phyloP scores from a whole-genome alignment of 2,113 vertebrate genomes.

The Dendrocopos noguchii region DNA sequence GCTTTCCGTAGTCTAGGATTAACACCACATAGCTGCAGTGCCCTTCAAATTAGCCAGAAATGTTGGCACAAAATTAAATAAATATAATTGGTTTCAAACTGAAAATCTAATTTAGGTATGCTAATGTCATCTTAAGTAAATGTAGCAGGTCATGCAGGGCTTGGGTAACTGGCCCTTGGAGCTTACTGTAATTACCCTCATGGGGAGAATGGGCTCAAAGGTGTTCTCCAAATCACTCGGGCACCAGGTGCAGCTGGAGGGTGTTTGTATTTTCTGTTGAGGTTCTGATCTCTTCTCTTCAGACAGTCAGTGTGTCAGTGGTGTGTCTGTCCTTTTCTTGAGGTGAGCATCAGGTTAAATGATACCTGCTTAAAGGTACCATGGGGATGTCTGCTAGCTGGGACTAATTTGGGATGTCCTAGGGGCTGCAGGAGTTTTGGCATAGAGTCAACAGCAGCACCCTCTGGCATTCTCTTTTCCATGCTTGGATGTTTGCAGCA shows the following conservation, averaged over 20 bases:
- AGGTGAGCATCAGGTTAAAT: not conserved
- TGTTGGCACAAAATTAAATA: conserved; percentile 44
- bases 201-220: not conserved
- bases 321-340: not conserved
- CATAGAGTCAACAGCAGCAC: not conserved
- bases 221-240: not conserved
- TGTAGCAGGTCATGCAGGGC: conserved; percentile 6
- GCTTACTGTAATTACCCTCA: not conserved
- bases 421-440: not conserved
- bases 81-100: conserved; percentile 61
- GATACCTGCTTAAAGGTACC: not conserved
- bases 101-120: conserved; percentile 63
- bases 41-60: conserved; percentile 53
- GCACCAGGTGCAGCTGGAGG: not conserved
- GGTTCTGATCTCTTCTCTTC: not conserved
- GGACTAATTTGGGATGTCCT: not conserved
- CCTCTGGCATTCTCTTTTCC: not conserved
- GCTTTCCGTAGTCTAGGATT: conserved; percentile 18
- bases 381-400: not conserved
- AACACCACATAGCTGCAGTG: conserved; percentile 31
- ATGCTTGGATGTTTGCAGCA: not conserved
- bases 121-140: conserved; percentile 61
- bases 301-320: not conserved
- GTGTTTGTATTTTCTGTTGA: not conserved
- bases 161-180: conserved; percentile 4